A percentile compares a stretch with the other conserved stretches of the same genome.
Evolutionary conservation across 2,888 invertebrate genomes (phyloP).

Genomic region (Augiades crinisus): DNA sequence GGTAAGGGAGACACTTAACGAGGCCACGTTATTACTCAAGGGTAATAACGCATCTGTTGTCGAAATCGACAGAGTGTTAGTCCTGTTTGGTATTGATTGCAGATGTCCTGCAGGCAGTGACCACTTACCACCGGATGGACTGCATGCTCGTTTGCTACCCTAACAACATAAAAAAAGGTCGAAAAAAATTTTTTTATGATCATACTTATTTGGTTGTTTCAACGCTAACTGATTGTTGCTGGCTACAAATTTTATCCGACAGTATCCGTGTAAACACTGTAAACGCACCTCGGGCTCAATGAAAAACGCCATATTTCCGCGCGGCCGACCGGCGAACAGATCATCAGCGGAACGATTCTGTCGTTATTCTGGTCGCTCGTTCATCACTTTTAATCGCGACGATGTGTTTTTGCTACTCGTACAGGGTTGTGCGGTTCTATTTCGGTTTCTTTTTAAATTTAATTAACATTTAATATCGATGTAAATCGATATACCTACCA

Average conservation of each 20-base stretch:
- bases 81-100: too few species aligned
- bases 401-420: constrained; percentile 36
- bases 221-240: constrained; percentile 3
- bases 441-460: not conserved
- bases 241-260: constrained; percentile 17
- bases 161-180: too few species aligned
- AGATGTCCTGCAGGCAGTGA: too few species aligned
- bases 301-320: constrained; percentile 47
- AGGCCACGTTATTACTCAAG: too few species aligned
- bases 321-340: constrained; percentile 34
- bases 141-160: too few species aligned
- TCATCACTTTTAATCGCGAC: constrained; percentile 70
- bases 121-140: too few species aligned
- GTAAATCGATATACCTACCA: too few species aligned
- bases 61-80: too few species aligned
- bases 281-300: constrained; percentile 31
- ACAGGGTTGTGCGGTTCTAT: not conserved
- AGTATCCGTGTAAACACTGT: constrained; percentile 20
- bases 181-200: not conserved
- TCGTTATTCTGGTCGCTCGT: constrained; percentile 63
- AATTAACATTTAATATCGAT: not conserved
- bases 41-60: too few species aligned
- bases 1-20: too few species aligned
- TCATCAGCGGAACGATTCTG: constrained; percentile 65
- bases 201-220: not conserved